phyloP scores from a whole-genome alignment of 2,113 vertebrate genomes.

The Labrus mixtus region DNA sequence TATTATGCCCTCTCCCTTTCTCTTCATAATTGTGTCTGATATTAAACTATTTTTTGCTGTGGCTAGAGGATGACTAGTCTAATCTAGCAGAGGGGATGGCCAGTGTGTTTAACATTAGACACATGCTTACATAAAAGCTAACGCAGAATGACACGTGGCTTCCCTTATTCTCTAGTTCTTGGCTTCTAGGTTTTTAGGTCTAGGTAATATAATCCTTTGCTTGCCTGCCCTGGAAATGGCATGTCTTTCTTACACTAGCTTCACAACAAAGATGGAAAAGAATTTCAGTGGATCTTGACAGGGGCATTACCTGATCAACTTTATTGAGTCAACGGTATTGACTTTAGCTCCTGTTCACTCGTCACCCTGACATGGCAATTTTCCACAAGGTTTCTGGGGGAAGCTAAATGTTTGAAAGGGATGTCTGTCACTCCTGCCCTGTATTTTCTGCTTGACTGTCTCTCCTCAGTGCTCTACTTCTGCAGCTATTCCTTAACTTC shows the following conservation, averaged over 20 bases:
- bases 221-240: not conserved
- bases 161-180: not conserved
- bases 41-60: no score
- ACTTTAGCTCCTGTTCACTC: constrained; percentile 49
- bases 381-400: constrained; percentile 32
- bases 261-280: constrained; percentile 30
- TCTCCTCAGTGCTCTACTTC: not conserved
- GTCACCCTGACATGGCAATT: constrained; percentile 50
- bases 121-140: no score
- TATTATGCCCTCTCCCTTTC: not conserved
- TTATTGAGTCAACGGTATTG: constrained; percentile 54
- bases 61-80: no score
- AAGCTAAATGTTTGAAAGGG: constrained; percentile 46
- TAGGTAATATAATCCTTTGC: not conserved
- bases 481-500: not conserved
- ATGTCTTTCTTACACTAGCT: not conserved
- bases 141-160: not conserved
- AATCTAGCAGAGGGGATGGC: no score
- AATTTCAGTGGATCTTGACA: constrained; percentile 24
- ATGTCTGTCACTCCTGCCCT: constrained; percentile 19
- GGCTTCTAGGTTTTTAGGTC: not conserved
- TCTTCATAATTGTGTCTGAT: no score
- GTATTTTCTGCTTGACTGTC: constrained; percentile 21
- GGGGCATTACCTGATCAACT: constrained; percentile 54
- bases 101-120: no score